Percentiles rank a stretch among this genome's conserved stretches.
Conservation (phyloP, 1,140 invertebrate species). For the Calosoma granatense region DNA sequence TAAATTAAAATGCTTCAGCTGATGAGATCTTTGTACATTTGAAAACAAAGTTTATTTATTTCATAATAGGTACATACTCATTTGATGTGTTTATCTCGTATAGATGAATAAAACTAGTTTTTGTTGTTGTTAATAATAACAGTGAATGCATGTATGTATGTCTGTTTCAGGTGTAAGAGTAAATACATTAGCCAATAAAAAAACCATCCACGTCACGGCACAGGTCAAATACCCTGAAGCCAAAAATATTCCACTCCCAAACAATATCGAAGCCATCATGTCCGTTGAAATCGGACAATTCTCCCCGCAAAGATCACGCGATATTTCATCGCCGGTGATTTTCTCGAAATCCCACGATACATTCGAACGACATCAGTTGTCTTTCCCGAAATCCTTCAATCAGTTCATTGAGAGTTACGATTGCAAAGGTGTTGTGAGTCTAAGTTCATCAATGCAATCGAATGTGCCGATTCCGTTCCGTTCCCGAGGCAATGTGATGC, state of each 20-base stretch:
- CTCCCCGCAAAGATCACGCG: conserved; percentile 47
- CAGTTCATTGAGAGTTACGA: conserved; percentile 55
- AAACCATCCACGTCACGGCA: conserved; percentile 22
- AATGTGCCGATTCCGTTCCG: conserved; percentile 61
- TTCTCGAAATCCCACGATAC: conserved; percentile 32
- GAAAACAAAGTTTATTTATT: no score
- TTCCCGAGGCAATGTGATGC: conserved; percentile 35
- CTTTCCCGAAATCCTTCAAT: conserved; percentile 38
- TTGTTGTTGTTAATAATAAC: no score
- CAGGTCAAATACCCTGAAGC: conserved; percentile 29
- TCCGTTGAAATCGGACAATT: conserved; percentile 47
- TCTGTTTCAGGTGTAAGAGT: background rate
- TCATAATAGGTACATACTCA: no score
- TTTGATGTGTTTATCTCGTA: no score
- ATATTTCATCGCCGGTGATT: conserved; percentile 47
- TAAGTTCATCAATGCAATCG: conserved; percentile 60
- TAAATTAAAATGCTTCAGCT: no score
- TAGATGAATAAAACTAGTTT: no score
- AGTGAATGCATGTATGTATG: no score
- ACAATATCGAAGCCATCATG: conserved; percentile 44
- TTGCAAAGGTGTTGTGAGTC: conserved; percentile 51
- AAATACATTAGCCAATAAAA: background rate
- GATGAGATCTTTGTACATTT: no score
- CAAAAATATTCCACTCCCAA: conserved; percentile 33
- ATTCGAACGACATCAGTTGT: conserved; percentile 26